Evolutionary conservation across 2,113 vertebrate species (phyloP).

Genomic region (Garra rufa): DNA sequence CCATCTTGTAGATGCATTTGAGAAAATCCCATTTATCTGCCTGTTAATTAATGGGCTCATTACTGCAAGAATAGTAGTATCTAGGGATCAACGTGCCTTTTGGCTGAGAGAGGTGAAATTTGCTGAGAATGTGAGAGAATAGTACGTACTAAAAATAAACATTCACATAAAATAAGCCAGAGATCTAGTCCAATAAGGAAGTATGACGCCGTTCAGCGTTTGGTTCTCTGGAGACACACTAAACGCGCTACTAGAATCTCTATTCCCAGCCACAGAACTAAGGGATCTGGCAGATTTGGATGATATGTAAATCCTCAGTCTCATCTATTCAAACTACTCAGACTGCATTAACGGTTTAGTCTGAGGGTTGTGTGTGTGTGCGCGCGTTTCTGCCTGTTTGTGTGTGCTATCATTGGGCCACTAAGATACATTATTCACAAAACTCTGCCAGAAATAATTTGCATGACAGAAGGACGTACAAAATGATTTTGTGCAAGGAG

Average conservation of each 20-base stretch:
- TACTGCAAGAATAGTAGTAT: slow-evolving; percentile 35
- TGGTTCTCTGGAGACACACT: slow-evolving; percentile 43
- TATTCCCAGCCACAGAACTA: slow-evolving; percentile 42
- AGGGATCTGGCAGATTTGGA: slow-evolving; percentile 49
- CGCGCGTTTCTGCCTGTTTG: slow-evolving; percentile 28
- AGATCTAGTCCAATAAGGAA: slow-evolving; percentile 44
- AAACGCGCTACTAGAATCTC: slow-evolving; percentile 14
- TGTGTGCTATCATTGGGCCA: slow-evolving; percentile 54
- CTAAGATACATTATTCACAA: slow-evolving; percentile 62
- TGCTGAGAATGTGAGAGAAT: slow-evolving; percentile 36
- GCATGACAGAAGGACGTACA: slow-evolving; percentile 69
- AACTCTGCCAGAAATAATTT: slow-evolving; percentile 67
- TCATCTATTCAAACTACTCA: slow-evolving; percentile 54
- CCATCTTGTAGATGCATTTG: slow-evolving; percentile 15
- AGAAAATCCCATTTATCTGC: slow-evolving; percentile 18
- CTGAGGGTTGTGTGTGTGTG: slow-evolving; percentile 18
- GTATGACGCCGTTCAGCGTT: slow-evolving; percentile 33
- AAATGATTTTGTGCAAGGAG: slow-evolving; percentile 63
- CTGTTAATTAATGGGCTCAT: slow-evolving; percentile 39
- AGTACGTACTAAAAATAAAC: slow-evolving; percentile 43
- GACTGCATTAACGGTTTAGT: slow-evolving; percentile 51
- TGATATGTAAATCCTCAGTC: slow-evolving; percentile 48
- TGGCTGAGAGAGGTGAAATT: slow-evolving; percentile 42
- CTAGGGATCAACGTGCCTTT: slow-evolving; percentile 43
- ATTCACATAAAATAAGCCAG: slow-evolving; percentile 42